These are phyloP conservation scores for Eciton burchellii DNA, from an alignment of 1,140 invertebrate species.

Conservation along the genomic window DNA sequence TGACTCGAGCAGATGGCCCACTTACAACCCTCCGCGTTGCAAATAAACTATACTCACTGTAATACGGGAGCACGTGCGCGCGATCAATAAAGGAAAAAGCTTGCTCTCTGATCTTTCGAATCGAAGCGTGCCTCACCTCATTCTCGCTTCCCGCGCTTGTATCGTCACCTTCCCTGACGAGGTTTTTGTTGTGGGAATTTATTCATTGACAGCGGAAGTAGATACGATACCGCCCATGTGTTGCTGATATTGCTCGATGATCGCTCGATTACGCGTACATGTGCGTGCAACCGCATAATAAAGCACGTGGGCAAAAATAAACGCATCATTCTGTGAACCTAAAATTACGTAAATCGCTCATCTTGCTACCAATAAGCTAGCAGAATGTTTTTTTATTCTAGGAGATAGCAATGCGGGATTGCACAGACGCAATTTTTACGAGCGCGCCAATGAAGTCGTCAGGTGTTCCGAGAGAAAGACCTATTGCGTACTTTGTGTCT, in stretches of 20 bases:
- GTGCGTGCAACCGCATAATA: neutral
- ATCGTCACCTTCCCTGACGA: neutral
- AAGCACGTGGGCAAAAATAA: neutral
- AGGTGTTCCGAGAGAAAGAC: conserved; percentile 95
- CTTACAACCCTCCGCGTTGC: conserved; percentile 75
- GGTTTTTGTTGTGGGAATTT: neutral
- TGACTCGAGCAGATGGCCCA: conserved; percentile 80
- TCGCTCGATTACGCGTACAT: neutral
- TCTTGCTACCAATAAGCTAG: neutral
- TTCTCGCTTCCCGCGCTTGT: conserved; percentile 35
- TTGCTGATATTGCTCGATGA: neutral
- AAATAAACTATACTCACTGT: conserved; percentile 65
- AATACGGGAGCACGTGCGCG: conserved; percentile 78
- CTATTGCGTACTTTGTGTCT: conserved; percentile 89
- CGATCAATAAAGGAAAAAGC: conserved; percentile 82
- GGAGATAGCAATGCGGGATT: conserved; percentile 89
- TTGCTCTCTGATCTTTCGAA: conserved; percentile 77
- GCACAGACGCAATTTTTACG: conserved; percentile 91
- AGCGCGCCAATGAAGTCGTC: conserved; percentile 90
- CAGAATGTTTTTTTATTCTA: conserved; percentile 83
- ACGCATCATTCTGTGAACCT: neutral
- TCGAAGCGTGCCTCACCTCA: conserved; percentile 68
- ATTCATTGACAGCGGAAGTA: neutral
- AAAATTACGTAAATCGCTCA: neutral
- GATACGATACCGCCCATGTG: neutral